Percentiles rank a stretch among this genome's conserved stretches.
phyloP scores from a whole-genome alignment of 53 echinoderm and acorn worm species.

The Arbacia lixula region DNA sequence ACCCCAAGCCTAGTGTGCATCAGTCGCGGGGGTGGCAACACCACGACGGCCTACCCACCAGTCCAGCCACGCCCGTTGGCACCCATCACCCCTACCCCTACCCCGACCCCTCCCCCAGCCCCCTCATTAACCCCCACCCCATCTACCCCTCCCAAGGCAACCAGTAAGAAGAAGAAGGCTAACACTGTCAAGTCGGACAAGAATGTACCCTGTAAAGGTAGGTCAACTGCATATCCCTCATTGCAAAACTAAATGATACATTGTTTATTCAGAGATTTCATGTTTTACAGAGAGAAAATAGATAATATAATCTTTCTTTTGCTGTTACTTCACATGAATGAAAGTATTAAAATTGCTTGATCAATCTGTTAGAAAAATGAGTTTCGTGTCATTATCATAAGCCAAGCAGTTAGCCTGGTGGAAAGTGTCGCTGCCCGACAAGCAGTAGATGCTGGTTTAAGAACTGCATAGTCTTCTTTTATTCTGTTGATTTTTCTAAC shows the following conservation, averaged over 20 bases:
- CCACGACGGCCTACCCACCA: background rate
- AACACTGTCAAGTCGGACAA: slow-evolving; percentile 75
- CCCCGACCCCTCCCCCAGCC: slow-evolving; percentile 35
- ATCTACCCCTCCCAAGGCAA: slow-evolving; percentile 56
- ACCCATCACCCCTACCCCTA: background rate
- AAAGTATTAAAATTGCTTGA: no score
- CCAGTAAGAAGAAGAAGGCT: slow-evolving; percentile 67
- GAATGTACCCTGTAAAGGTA: slow-evolving; percentile 91
- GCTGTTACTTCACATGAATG: no score
- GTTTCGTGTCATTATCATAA: no score
- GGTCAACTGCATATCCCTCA: no score
- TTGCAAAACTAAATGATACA: background rate
- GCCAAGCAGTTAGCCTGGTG: no score
- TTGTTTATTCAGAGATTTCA: background rate
- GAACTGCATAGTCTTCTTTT: no score
- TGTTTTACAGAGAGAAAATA: no score
- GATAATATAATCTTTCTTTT: no score
- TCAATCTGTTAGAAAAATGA: no score
- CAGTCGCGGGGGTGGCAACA: background rate
- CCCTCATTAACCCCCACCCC: slow-evolving; percentile 44
- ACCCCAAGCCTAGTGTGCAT: slow-evolving; percentile 15
- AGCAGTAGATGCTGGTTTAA: no score
- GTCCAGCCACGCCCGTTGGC: slow-evolving; percentile 18
- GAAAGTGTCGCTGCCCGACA: no score
- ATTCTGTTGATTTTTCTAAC: no score